Evolutionary conservation across 2,113 vertebrate genomes (phyloP).

Genomic region (Candoia aspera): DNA sequence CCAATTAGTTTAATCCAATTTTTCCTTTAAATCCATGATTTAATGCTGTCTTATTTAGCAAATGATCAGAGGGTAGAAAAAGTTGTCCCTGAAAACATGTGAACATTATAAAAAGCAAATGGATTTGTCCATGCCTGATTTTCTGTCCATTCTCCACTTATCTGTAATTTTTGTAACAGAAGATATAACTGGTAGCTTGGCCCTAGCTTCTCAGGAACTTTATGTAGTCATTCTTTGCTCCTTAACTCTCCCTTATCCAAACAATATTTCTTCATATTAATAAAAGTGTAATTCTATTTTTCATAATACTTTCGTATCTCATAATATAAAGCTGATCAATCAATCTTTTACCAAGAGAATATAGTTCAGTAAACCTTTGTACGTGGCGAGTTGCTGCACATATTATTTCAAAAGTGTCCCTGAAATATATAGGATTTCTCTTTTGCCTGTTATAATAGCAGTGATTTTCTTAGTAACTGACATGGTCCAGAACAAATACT

Average conservation of each 20-base stretch:
- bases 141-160: background rate
- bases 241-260: background rate
- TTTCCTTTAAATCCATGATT: background rate
- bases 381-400: background rate
- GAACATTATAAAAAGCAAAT: background rate
- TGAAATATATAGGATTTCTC: background rate
- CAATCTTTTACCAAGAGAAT: background rate
- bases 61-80: background rate
- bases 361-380: background rate
- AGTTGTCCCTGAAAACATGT: background rate
- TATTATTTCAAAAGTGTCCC: no score
- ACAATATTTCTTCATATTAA: background rate
- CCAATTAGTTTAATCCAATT: no score
- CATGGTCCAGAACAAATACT: constrained; percentile 25
- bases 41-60: background rate
- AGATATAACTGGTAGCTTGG: background rate
- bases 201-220: background rate
- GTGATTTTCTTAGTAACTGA: background rate
- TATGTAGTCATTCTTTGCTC: background rate
- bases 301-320: background rate
- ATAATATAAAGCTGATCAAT: background rate
- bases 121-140: background rate
- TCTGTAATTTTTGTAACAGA: background rate
- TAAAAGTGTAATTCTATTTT: background rate
- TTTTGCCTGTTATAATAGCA: background rate